Evolutionary conservation across 1,140 invertebrate species (phyloP), one percentile per base, ranked within the genome.

Genomic region (Drosophila repletoides): DNA sequence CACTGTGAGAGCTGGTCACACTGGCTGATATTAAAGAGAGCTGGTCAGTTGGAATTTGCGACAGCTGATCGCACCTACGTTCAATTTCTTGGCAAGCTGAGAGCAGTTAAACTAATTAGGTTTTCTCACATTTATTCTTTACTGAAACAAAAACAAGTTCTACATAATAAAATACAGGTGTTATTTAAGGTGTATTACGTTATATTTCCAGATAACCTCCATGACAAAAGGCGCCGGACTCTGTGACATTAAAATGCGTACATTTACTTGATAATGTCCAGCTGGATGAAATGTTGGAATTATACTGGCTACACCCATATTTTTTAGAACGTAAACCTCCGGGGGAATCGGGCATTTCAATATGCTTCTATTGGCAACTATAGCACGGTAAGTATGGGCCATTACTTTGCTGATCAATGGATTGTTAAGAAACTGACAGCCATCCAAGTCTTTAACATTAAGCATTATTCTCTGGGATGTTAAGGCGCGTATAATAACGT

Each of bases 351-450:
- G 77, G 3, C 77, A 81, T 1, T 9, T 46, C 1, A 53, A 73
- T 6, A 66, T 26, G 4, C 14, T 65, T 0, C 66, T 52, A 38
- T 81, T 81, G 2, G 59, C 45, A 1, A 77, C 10, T 5, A 81
- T 12, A 0, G 14, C 6, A 5, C 60, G 49, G 10, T 72, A 81
- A 0, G 43, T 21, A 2, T 43, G 10, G 0, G 58, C 33, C 2
- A 84, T 46, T 3, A 58, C 36, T 1, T 45, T 52, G 52, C 29
- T 73, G 33, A 66, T 28, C 4, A 84, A n/a, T 0, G 73, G 77
- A 55, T 83, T 70, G 1, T 17, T 48, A 0, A 83, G 33, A 7
- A 84, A 83, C 5, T 40, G 40, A 22, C 77, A 83, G 10, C 77
- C 77, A 36, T 77, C 38, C 0, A 83, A 0, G 10, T 77, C 53